phyloP scores from a whole-genome alignment of 2,888 invertebrate genomes.

The Macrosoma leucophasiata region DNA sequence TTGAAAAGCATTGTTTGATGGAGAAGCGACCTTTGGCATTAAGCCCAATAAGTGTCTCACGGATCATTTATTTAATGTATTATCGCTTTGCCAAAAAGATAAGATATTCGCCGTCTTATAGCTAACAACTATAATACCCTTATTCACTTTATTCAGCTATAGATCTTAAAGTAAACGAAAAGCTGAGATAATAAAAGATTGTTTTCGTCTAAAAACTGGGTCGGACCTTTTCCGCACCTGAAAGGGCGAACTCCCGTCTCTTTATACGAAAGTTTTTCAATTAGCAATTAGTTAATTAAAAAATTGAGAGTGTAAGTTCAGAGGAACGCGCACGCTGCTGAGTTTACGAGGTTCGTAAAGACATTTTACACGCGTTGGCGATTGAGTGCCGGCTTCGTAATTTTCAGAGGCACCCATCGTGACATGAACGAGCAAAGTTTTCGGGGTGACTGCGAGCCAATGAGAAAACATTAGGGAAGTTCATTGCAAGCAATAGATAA shows the following conservation, averaged over 20 bases:
- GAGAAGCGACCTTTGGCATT: too few relatives aligned
- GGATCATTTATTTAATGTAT: too few relatives aligned
- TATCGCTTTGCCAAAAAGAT: too few relatives aligned
- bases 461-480: conserved; percentile 68
- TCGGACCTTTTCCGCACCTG: conserved; percentile 37
- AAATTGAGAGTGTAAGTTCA: conserved; percentile 34
- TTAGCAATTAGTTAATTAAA: conserved; percentile 66
- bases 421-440: conserved; percentile 66
- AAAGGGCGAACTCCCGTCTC: conserved; percentile 19
- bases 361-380: conserved; percentile 68
- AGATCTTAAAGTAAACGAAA: too few relatives aligned
- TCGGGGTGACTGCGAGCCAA: conserved; percentile 53
- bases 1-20: too few relatives aligned
- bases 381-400: conserved; percentile 61
- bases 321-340: conserved; percentile 40
- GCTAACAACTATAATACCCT: too few relatives aligned
- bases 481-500: conserved; percentile 59
- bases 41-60: too few relatives aligned
- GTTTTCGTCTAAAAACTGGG: conserved; percentile 44
- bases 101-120: too few relatives aligned
- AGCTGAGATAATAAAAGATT: conserved; percentile 24
- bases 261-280: conserved; percentile 64
- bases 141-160: too few relatives aligned
- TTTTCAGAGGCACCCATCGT: conserved; percentile 54
- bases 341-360: conserved; percentile 56